Conservation (phyloP, 2,888 invertebrate species). For the Patella pellucida region DNA sequence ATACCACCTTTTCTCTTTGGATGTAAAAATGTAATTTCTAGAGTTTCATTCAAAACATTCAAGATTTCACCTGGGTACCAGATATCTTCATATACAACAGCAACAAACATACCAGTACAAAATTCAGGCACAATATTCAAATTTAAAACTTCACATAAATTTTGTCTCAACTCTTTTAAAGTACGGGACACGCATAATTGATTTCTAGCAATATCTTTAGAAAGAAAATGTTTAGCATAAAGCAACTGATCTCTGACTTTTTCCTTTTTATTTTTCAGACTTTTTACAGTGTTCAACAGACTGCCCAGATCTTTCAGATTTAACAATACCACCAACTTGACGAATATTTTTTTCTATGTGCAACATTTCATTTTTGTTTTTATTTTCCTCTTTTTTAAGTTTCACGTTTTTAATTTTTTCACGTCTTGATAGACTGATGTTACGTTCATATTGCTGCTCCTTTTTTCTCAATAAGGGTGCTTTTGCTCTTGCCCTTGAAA, state of each 20-base stretch:
- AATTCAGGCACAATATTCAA: neutral
- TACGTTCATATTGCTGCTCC: neutral
- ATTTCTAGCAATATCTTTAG: neutral
- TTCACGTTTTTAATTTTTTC: no score
- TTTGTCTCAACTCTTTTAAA: neutral
- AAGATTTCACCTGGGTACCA: slow-evolving; percentile 13
- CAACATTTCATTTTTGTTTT: no score
- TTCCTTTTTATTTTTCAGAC: neutral
- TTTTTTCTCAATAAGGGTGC: neutral
- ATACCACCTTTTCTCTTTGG: slow-evolving; percentile 9
- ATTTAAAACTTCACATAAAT: neutral
- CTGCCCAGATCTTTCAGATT: neutral
- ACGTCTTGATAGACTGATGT: no score
- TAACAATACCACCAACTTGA: no score
- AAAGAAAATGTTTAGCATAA: slow-evolving; percentile 7
- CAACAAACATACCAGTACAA: neutral
- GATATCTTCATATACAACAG: slow-evolving; percentile 1
- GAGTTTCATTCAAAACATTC: neutral
- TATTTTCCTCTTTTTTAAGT: no score
- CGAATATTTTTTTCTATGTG: no score
- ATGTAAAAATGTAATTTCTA: slow-evolving; percentile 10
- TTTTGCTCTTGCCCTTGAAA: neutral
- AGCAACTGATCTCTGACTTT: slow-evolving; percentile 5
- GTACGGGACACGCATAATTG: neutral
- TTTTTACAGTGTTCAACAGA: neutral